Percentiles rank a stretch among this genome's conserved stretches.
Conservation (phyloP, 1,140 invertebrate species). For the Heliconius hewitsoni region DNA sequence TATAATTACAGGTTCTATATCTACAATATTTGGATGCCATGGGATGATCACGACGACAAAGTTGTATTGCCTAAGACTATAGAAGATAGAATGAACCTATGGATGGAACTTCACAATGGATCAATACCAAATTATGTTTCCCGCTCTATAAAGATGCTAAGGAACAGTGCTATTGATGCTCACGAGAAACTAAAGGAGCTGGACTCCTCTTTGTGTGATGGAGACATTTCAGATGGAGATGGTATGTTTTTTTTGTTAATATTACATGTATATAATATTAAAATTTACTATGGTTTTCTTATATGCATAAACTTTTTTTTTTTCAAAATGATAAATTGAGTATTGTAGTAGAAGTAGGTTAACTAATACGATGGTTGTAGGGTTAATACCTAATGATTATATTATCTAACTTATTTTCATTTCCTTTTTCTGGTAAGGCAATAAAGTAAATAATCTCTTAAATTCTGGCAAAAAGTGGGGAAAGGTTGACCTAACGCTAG, state of each 20-base stretch:
- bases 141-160: slow-evolving; percentile 55
- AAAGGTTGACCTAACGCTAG: no score
- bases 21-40: slow-evolving; percentile 75
- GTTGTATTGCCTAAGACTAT: slow-evolving; percentile 64
- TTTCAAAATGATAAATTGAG: no score
- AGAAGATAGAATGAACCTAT: slow-evolving; percentile 69
- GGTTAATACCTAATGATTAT: no score
- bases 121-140: slow-evolving; percentile 63
- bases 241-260: slow-evolving; percentile 44
- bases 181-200: slow-evolving; percentile 62
- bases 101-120: slow-evolving; percentile 66
- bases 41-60: slow-evolving; percentile 75
- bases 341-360: no score
- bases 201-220: slow-evolving; percentile 66
- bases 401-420: no score
- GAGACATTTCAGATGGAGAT: slow-evolving; percentile 65
- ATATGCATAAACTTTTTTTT: no score
- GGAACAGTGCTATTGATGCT: slow-evolving; percentile 68
- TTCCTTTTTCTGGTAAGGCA: no score
- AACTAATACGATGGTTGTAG: no score
- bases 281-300: no score
- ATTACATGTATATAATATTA: no score
- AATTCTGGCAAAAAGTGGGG: no score
- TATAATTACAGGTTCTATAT: slow-evolving; percentile 62
- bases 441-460: no score